Conservation (phyloP, 2,888 invertebrate species). For the Lycophotia porphyrea region DNA sequence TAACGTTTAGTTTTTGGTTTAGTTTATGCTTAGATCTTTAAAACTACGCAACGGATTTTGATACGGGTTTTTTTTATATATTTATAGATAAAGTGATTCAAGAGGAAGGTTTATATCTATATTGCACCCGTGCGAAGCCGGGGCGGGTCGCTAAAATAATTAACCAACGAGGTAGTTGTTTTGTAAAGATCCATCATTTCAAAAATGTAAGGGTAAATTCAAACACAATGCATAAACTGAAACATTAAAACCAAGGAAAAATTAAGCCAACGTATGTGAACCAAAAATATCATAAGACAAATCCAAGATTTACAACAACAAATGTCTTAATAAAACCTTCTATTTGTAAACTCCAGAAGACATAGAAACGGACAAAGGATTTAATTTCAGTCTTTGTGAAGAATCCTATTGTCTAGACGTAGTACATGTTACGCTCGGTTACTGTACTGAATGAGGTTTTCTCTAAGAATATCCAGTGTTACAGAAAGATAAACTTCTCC, state of each 20-base stretch:
- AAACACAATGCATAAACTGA: background rate
- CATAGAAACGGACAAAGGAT: slow-evolving; percentile 62
- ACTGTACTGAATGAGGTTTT: slow-evolving; percentile 62
- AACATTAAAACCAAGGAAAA: background rate
- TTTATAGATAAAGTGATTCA: too few relatives aligned
- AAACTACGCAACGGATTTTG: too few relatives aligned
- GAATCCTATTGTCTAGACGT: slow-evolving; percentile 66
- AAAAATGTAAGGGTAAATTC: background rate
- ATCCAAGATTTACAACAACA: slow-evolving; percentile 32
- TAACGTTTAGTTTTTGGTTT: background rate
- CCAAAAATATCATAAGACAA: slow-evolving; percentile 21
- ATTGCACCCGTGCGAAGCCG: too few relatives aligned
- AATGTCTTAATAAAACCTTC: slow-evolving; percentile 48
- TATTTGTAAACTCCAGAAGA: slow-evolving; percentile 58
- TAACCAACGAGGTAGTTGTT: too few relatives aligned
- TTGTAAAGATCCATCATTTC: background rate
- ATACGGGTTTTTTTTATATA: too few relatives aligned
- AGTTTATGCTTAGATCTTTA: too few relatives aligned
- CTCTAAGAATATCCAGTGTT: slow-evolving; percentile 54
- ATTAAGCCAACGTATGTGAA: background rate
- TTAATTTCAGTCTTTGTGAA: slow-evolving; percentile 66
- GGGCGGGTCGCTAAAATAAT: too few relatives aligned
- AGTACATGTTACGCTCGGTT: slow-evolving; percentile 64
- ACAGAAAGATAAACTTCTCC: slow-evolving; percentile 59
- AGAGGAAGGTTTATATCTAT: too few relatives aligned